Evolutionary conservation across 1,140 invertebrate species (phyloP), one percentile per base, ranked within the genome.

Genomic region (Drosophila grimshawi): DNA sequence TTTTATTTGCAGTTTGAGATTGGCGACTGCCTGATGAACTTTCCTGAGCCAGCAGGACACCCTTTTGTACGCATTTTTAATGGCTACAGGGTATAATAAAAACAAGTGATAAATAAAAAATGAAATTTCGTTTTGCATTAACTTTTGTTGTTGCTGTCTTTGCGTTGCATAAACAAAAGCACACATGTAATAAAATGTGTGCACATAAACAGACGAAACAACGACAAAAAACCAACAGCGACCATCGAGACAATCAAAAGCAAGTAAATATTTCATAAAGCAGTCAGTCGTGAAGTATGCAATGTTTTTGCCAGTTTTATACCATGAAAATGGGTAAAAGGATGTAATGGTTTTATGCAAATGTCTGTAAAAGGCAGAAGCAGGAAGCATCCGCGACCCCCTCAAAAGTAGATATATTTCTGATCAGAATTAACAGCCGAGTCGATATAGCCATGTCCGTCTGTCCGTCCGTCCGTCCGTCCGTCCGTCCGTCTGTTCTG

Each of bases 151-250:
- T 39, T 74, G 62, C 67, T 63, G 70, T 56, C 57, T 43, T 35
- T n/a, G 61, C 66, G 77, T 63, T 52, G 79, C 79, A 88, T 81
- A 80, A 88, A 86, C 78, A 70, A 70, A 70, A 64, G 66, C 80
- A 79, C 76, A 82, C 88, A 83, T 79, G 83, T 83, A 83, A 86
- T 86, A 88, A 88, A 86, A 86, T 88, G 65, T 86, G 83, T 86
- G 83, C 83, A 85, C 72, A 85, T 81, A 86, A 76, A 76, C 73
- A 76, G 52, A 62, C 52, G 57, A 53, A 70, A 55, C 72, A 68
- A 60, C 37, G 69, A 61, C 30, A 57, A 30, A 73, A 60, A 64
- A 78, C 46, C 67, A 65, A 43, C 59, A 49, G 6, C 63, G 57
- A 35, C 32, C 56, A 67, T 61, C 41, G 70, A 86, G 70, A 86